Evolutionary conservation across 2,113 vertebrate genomes (phyloP).

Genomic region (Empidonax alnorum): DNA sequence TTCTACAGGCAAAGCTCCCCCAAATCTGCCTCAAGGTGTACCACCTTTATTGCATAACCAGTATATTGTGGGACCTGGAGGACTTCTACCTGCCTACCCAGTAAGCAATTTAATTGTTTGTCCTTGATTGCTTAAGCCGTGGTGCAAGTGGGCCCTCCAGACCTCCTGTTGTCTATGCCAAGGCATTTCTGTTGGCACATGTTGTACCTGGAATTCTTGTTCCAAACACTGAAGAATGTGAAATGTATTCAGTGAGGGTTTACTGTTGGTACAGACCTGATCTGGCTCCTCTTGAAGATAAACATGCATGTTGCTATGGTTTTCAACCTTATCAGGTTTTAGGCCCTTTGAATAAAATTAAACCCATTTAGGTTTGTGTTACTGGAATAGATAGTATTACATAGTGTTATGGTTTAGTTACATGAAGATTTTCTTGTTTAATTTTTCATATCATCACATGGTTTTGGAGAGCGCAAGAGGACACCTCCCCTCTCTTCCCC

Average conservation of each 20-base stretch:
- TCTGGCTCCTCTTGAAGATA: background rate
- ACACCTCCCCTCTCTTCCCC: background rate
- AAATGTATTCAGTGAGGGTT: background rate
- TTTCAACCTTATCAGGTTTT: background rate
- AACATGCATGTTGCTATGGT: background rate
- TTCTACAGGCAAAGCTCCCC: conserved; percentile 90
- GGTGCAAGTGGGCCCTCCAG: too few relatives aligned
- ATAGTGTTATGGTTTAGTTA: background rate
- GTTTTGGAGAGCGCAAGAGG: background rate
- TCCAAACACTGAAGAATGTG: too few relatives aligned
- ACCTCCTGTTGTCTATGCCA: too few relatives aligned
- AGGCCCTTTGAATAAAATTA: background rate
- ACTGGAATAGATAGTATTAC: background rate
- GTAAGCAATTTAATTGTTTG: conserved; percentile 74
- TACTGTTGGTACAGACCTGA: background rate
- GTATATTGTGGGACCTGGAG: conserved; percentile 97
- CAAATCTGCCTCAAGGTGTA: conserved; percentile 92
- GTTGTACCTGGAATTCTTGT: too few relatives aligned
- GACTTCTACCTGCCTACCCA: conserved; percentile 94
- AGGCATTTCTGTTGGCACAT: too few relatives aligned
- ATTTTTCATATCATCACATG: background rate
- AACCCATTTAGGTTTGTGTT: background rate
- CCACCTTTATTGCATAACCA: conserved; percentile 94
- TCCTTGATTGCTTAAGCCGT: too few relatives aligned
- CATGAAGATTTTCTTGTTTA: background rate